Percentiles rank a stretch among this genome's conserved stretches.
Evolutionary conservation across 2,888 invertebrate genomes (phyloP).

Genomic region (Brachylomia viminalis): DNA sequence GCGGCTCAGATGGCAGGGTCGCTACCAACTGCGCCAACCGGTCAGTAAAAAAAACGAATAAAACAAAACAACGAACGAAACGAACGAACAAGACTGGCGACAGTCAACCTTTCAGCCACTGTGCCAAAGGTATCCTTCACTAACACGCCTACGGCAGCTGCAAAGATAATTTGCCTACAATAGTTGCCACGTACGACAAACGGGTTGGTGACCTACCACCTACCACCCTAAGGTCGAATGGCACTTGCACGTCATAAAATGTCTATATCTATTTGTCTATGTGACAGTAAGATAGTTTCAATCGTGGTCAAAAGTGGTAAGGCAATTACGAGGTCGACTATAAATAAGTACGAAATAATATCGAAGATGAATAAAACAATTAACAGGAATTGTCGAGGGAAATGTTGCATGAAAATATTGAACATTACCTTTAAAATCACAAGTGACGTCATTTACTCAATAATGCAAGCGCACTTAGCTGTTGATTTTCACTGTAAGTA

Average conservation of each 20-base stretch:
- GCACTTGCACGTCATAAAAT: background rate
- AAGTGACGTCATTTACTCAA: background rate
- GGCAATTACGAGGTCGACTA: too few relatives aligned
- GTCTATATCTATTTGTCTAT: background rate
- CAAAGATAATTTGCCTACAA: constrained; percentile 37
- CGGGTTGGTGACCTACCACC: constrained; percentile 14
- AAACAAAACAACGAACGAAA: too few relatives aligned
- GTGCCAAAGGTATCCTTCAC: background rate
- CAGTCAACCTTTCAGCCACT: background rate
- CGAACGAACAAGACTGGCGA: too few relatives aligned
- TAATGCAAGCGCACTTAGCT: background rate
- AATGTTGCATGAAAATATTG: background rate
- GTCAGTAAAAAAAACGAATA: too few relatives aligned
- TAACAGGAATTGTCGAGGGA: background rate
- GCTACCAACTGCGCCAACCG: too few relatives aligned
- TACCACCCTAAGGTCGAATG: background rate
- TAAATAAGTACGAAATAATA: background rate
- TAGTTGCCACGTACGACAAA: constrained; percentile 8
- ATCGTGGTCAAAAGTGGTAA: background rate
- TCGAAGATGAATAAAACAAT: background rate
- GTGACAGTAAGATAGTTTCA: background rate
- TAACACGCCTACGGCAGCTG: constrained; percentile 21
- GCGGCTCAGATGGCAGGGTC: too few relatives aligned
- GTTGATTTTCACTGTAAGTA: background rate
- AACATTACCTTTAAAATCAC: background rate